A percentile compares a stretch with the other conserved stretches of the same genome.
Evolutionary conservation across 2,888 invertebrate genomes (phyloP).

Genomic region (Dryobota labecula): DNA sequence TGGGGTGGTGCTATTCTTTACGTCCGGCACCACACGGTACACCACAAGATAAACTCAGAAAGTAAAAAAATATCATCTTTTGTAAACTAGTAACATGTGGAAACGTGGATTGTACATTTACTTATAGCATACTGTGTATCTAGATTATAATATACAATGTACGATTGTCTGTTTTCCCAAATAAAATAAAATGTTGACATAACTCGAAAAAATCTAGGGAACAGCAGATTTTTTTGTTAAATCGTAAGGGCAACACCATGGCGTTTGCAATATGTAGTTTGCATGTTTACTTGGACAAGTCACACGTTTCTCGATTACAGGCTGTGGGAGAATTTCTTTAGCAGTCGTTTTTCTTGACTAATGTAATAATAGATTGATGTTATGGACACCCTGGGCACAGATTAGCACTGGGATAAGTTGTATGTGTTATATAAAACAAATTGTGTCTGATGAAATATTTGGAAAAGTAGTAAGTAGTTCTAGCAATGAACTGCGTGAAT

Average conservation of each 20-base stretch:
- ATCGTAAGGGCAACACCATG: background rate
- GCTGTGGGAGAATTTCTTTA: background rate
- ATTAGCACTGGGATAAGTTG: background rate
- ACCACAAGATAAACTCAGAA: too few relatives aligned
- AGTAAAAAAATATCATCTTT: too few relatives aligned
- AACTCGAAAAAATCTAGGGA: background rate
- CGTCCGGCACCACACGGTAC: too few relatives aligned
- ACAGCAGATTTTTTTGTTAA: background rate
- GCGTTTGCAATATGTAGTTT: too few relatives aligned
- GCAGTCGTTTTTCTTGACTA: background rate
- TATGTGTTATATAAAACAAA: too few relatives aligned
- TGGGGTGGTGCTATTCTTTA: too few relatives aligned
- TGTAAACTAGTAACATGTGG: too few relatives aligned
- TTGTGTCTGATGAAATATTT: conserved; percentile 1
- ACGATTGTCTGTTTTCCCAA: too few relatives aligned
- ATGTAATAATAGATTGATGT: background rate
- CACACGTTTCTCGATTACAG: conserved; percentile 3
- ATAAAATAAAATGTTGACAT: background rate
- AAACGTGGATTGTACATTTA: too few relatives aligned
- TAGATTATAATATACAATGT: too few relatives aligned
- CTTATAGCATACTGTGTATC: too few relatives aligned
- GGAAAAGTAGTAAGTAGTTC: background rate
- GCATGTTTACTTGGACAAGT: background rate
- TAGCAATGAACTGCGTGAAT: background rate
- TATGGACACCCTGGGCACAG: background rate